These are phyloP conservation scores for Acomys russatus DNA, from an alignment of 2,797 vertebrate species.

Conservation along the genomic window DNA sequence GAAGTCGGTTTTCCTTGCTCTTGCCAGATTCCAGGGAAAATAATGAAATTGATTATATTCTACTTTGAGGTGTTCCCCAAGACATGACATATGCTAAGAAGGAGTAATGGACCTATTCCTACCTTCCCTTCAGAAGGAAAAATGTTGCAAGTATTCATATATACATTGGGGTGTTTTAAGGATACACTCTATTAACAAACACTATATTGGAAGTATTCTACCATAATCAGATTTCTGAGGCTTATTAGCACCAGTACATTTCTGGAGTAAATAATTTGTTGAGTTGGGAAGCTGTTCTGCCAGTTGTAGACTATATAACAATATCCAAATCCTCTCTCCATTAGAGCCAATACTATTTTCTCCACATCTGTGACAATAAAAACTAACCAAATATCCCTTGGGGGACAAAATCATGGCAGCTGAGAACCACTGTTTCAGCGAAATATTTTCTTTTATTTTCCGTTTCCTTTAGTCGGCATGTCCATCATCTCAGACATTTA, in stretches of 20 bases:
- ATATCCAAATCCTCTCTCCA: not conserved
- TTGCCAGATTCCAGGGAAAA: not conserved
- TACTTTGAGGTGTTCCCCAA: not conserved
- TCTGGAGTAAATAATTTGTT: not conserved
- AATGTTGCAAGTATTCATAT: not conserved
- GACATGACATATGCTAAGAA: not conserved
- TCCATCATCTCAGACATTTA: not conserved
- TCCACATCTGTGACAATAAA: not conserved
- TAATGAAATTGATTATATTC: not conserved
- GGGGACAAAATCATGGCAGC: not conserved
- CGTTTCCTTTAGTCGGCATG: not conserved
- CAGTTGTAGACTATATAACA: not conserved
- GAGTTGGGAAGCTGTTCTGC: too few species aligned
- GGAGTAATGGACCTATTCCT: not conserved
- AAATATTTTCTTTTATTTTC: not conserved
- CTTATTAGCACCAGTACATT: not conserved
- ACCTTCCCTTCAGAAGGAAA: conserved; percentile 26
- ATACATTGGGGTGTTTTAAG: not conserved
- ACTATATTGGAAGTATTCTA: not conserved
- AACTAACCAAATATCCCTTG: not conserved
- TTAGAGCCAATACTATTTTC: not conserved
- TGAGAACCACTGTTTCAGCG: not conserved
- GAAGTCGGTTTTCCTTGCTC: not conserved
- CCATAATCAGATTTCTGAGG: not conserved
- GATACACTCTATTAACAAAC: not conserved